A percentile compares a stretch with the other conserved stretches of the same genome.
Evolutionary conservation across 2,113 vertebrate species (phyloP).

Genomic region (Piprites chloris): DNA sequence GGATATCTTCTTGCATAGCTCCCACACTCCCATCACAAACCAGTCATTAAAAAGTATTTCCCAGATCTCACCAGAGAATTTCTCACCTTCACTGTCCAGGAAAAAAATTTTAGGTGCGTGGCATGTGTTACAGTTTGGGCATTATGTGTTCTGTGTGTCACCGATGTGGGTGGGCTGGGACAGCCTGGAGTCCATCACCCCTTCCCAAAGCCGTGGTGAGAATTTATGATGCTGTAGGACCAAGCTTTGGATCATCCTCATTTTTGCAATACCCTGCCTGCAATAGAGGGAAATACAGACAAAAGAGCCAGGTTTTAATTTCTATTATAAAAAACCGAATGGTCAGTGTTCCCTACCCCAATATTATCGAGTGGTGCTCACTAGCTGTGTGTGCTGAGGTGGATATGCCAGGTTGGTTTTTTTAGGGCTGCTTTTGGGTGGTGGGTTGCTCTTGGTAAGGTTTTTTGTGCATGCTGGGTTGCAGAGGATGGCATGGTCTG

Average conservation of each 20-base stretch:
- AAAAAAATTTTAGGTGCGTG: neutral
- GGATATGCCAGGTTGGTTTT: accelerated
- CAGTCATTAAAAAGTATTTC: neutral
- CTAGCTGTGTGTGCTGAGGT: neutral
- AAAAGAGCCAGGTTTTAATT: neutral
- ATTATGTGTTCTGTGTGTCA: neutral
- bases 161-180: neutral
- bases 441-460: neutral
- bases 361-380: neutral
- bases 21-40: neutral
- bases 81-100: neutral
- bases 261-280: neutral
- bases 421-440: neutral
- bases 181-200: neutral
- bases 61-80: neutral
- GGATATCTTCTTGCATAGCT: constrained; percentile 10
- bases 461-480: neutral
- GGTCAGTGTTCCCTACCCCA: neutral
- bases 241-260: neutral
- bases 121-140: neutral
- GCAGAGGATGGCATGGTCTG: neutral
- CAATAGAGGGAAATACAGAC: neutral
- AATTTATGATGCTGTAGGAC: neutral
- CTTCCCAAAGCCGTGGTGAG: neutral
- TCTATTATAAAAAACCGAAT: neutral